These are phyloP conservation scores for Crypturellus tataupa DNA, from an alignment of 2,797 vertebrate species.

Conservation along the genomic window DNA sequence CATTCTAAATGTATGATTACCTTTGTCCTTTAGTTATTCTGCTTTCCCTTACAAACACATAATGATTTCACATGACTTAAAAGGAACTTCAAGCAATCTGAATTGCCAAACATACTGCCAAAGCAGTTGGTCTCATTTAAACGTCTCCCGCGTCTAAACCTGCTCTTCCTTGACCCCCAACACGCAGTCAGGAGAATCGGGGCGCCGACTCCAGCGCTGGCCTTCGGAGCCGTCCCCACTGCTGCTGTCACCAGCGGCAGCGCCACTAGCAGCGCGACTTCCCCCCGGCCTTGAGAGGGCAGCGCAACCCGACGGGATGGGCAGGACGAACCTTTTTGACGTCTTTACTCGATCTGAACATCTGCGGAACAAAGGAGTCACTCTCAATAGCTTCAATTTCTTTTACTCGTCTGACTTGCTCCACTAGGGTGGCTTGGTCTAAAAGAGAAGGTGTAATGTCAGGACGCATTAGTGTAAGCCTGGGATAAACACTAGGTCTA, in stretches of 20 bases:
- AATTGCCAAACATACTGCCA: neutral
- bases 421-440: constrained; percentile 92
- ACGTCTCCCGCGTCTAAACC: neutral
- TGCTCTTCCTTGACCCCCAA: neutral
- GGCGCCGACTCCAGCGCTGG: neutral
- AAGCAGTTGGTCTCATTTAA: neutral
- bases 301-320: neutral
- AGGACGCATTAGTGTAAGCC: constrained; percentile 1
- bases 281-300: constrained; percentile 16
- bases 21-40: neutral
- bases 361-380: constrained; percentile 95
- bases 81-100: neutral
- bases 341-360: constrained; percentile 95
- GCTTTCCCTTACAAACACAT: neutral
- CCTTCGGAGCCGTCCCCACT: neutral
- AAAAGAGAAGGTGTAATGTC: constrained; percentile 66
- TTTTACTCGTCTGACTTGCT: constrained; percentile 96
- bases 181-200: fast-evolving
- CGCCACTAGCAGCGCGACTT: neutral
- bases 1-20: neutral
- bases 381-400: constrained; percentile 97
- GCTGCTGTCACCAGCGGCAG: neutral
- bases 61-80: neutral
- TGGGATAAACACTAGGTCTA: neutral
- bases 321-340: constrained; percentile 88